Percentiles rank a stretch among this genome's conserved stretches.
Conservation (phyloP, 64 coral and sea anemone species). For the Trachythela sp. region DNA sequence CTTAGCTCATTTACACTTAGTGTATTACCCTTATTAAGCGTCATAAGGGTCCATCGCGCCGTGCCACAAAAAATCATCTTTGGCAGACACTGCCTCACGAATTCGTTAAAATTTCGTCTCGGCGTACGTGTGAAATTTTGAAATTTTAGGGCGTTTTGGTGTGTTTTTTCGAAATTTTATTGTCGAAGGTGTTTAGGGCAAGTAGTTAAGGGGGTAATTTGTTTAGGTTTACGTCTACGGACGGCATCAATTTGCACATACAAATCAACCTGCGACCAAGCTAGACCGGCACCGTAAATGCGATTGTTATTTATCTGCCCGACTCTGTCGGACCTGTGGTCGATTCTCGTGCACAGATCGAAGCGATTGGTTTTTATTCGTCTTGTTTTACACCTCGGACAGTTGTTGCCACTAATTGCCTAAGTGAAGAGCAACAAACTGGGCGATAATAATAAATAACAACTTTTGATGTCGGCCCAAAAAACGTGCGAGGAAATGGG, state of each 20-base stretch:
- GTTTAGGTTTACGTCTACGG: conserved; percentile 16
- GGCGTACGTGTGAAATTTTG: neutral
- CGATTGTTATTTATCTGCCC: neutral
- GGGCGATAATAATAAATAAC: conserved; percentile 26
- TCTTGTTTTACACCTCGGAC: neutral
- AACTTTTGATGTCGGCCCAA: conserved; percentile 6
- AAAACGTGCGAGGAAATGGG: conserved; percentile 1
- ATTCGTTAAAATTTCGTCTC: neutral
- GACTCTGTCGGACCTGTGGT: neutral
- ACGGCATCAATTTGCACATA: conserved; percentile 31
- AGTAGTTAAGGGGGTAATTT: conserved; percentile 29
- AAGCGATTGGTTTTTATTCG: neutral
- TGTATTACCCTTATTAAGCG: conserved; percentile 27
- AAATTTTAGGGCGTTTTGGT: neutral
- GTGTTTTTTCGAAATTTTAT: neutral
- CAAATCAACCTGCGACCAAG: conserved; percentile 16
- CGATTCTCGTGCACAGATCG: neutral
- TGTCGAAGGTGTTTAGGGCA: neutral
- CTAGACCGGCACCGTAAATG: neutral
- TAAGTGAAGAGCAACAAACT: conserved; percentile 29
- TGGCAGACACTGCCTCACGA: neutral
- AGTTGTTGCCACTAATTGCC: conserved; percentile 15
- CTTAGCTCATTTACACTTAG: neutral
- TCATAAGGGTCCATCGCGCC: conserved; percentile 7
- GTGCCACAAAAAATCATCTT: neutral